A percentile compares a stretch with the other conserved stretches of the same genome.
phyloP scores from a whole-genome alignment of 2,113 vertebrate species.

The Pterocles burchelli region DNA sequence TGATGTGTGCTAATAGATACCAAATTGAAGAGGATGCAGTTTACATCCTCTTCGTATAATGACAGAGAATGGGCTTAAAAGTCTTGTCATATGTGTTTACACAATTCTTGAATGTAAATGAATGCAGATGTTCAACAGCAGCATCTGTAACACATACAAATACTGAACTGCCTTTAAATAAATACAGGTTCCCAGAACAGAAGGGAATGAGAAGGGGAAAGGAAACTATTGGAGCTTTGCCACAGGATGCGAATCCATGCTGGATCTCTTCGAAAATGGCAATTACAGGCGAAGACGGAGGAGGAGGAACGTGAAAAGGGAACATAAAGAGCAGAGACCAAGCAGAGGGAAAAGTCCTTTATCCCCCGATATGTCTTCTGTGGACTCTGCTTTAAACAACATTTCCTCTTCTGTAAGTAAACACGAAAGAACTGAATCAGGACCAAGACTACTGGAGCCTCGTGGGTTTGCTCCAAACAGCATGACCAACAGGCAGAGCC shows the following conservation, averaged over 20 bases:
- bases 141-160: conserved; percentile 16
- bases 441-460: conserved; percentile 59
- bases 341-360: neutral
- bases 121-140: conserved; percentile 47
- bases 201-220: conserved; percentile 95
- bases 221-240: conserved; percentile 99
- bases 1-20: conserved; percentile 20
- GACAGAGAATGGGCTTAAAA: conserved; percentile 31
- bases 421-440: neutral
- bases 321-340: conserved; percentile 73
- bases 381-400: neutral
- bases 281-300: conserved; percentile 91
- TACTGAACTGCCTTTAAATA: conserved; percentile 40
- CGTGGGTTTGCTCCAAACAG: conserved; percentile 73
- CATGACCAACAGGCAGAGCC: conserved; percentile 64
- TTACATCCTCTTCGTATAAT: conserved; percentile 43
- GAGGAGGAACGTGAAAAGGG: conserved; percentile 83
- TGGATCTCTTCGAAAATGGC: conserved; percentile 97
- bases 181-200: conserved; percentile 90
- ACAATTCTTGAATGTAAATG: conserved; percentile 39
- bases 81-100: conserved; percentile 63
- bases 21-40: conserved; percentile 29
- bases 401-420: conserved; percentile 60
- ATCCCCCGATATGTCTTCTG: neutral
- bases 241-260: conserved; percentile 93